Evolutionary conservation across 2,888 invertebrate genomes (phyloP), one percentile per base, ranked within the genome.

Genomic region (Eucera pruinosa): DNA sequence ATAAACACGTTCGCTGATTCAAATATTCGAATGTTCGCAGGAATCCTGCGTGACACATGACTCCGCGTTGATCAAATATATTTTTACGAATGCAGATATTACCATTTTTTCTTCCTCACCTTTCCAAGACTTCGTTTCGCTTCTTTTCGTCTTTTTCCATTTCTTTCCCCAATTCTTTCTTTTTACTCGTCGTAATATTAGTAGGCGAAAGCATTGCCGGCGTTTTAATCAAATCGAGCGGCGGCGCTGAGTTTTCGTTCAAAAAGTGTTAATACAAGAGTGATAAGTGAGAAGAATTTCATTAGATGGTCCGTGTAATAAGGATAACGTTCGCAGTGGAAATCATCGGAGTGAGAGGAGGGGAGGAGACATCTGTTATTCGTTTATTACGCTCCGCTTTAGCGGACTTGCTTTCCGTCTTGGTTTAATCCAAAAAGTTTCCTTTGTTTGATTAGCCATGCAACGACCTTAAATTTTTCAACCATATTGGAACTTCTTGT

Each of bases 211-310:
- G 50, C 74, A 50, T 52, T 50, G 74, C 48, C n/a, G 50, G 43
- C 54, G 72, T 60, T 69, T 72, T 75, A 75, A 75, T 75, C 60
- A 75, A 75, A 72, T 66, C 72, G 60, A 25, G n/a, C n/a, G 57
- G 7, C 52, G 18, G 4, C n/a, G 54, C 25, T 23, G 15, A 41
- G 4, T 65, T n/a, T 72, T 41, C 75, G 65, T 43, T 39, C 58
- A 33, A 47, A 55, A 75, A 72, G 69, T 72, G 72, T 75, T 75
- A 75, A 75, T 75, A 65, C 72, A 65, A 65, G 65, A 72, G 60
- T 62, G 65, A 69, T 55, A 72, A 75, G 72, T 66, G 65, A 72
- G 75, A 75, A 72, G 75, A 75, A 75, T 75, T 75, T 75, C 75
- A 75, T 75, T 72, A 72, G 65, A 43, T 47, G 60, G 58, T 18